Evolutionary conservation across 1,140 invertebrate genomes (phyloP), one percentile per base, ranked within the genome.

Genomic region (Drosophila albomicans): DNA sequence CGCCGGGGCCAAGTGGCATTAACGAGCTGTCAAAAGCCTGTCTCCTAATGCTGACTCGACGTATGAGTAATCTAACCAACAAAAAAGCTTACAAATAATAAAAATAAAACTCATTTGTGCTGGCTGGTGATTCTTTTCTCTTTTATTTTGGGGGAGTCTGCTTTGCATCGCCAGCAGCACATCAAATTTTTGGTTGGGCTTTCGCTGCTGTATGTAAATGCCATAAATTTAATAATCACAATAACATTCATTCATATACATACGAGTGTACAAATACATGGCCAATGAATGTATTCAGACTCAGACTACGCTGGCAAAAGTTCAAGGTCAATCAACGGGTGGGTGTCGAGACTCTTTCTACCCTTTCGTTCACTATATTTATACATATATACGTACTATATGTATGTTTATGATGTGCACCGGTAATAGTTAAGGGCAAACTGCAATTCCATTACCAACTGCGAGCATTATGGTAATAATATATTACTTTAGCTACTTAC

Each of bases 201-300:
- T 13, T 46, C 64, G 7, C 20, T 35, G 38, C 48, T 45, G 35
- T 20, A 41, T 75, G 81, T 52, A 66, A 64, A 72, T 66, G 82
- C 75, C 67, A 87, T 87, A 79, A 86, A 86, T 87, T 82, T 65
- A 79, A 87, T 86, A 87, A 87, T 82, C 82, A 56, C 65, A 78
- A 86, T 68, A 75, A 69, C 57, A 81, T 78, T 64, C n/a, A 65
- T 35, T 38, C 35, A 45, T 28, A 28, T 13, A 59, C 25, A 30
- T 28, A 28, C 25, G 25, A 5, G 3, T 6, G 6, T 32, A 13
- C 16, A n/a, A n/a, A 11, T 32, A 5, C 8, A 25, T 28, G 49
- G 49, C 20, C 8, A 25, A 1, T 51, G 7, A 38, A 48, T 48
- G 15, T 67, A 51, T 68, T 49, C 13, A 15, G 38, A 68, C 56